Evolutionary conservation across 2,113 vertebrate genomes (phyloP).

Genomic region (Phaethornis superciliosus): DNA sequence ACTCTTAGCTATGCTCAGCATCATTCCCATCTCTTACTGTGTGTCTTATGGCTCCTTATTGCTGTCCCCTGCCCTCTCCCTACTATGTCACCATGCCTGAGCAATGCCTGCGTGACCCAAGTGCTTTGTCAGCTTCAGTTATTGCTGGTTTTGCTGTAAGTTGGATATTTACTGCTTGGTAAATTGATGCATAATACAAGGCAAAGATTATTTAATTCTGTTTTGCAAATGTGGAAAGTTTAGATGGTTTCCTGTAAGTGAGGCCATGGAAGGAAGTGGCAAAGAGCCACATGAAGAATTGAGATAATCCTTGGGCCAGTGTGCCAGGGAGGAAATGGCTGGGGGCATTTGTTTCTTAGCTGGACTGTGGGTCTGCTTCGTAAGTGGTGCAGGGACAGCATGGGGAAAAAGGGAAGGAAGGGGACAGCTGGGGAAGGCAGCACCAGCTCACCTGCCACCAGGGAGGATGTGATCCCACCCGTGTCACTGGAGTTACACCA

Average conservation of each 20-base stretch:
- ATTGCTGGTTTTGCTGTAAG: background rate
- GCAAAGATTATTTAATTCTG: background rate
- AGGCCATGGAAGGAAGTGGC: background rate
- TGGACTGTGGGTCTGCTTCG: fast-evolving
- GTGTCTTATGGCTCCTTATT: background rate
- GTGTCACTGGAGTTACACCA: background rate
- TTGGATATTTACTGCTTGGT: background rate
- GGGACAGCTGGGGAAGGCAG: background rate
- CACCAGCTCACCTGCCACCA: fast-evolving
- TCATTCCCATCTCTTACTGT: background rate
- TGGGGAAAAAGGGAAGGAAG: background rate
- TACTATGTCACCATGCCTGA: background rate
- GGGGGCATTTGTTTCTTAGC: background rate
- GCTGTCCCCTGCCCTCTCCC: background rate
- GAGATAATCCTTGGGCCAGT: background rate
- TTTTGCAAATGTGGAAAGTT: background rate
- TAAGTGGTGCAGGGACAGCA: background rate
- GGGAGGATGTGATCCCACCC: background rate
- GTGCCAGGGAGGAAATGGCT: background rate
- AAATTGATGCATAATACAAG: background rate
- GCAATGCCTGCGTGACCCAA: background rate
- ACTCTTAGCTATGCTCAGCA: background rate
- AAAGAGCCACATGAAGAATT: background rate
- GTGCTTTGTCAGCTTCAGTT: background rate
- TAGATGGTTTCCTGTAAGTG: background rate